These are phyloP conservation scores for Narcine bancroftii DNA, from an alignment of 2,113 vertebrate species.

Conservation along the genomic window DNA sequence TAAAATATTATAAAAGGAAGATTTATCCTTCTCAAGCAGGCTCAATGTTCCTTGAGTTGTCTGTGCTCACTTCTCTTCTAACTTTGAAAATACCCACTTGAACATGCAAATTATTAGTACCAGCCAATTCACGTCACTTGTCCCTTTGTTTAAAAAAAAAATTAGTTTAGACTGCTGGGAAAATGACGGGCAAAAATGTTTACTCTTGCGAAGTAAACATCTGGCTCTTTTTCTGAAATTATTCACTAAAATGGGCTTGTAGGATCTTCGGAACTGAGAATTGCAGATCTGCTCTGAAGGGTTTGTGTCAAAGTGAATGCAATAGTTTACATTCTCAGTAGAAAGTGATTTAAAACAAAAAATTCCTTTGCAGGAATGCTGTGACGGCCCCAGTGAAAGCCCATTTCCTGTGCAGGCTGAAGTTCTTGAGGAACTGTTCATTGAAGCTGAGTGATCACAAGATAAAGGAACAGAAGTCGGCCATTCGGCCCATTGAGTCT, in stretches of 20 bases:
- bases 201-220: not conserved
- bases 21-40: not conserved
- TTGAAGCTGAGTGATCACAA: too few relatives aligned
- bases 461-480: too few relatives aligned
- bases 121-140: not conserved
- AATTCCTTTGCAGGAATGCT: conserved; percentile 8
- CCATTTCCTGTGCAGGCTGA: conserved; percentile 5
- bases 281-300: not conserved
- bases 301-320: not conserved
- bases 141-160: not conserved
- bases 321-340: not conserved
- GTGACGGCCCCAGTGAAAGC: not conserved
- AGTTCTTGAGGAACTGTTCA: not conserved
- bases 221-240: not conserved
- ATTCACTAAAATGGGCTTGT: not conserved
- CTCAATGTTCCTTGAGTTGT: not conserved
- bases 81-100: not conserved
- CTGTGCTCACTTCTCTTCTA: not conserved
- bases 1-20: not conserved
- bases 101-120: not conserved
- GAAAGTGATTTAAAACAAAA: not conserved
- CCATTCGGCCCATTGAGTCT: too few relatives aligned
- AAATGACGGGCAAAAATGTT: not conserved
- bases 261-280: not conserved
- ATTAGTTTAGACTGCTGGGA: not conserved